Base-by-base conservation (phyloP, 2,113 vertebrate genomes). In the Rynchops niger region DNA sequence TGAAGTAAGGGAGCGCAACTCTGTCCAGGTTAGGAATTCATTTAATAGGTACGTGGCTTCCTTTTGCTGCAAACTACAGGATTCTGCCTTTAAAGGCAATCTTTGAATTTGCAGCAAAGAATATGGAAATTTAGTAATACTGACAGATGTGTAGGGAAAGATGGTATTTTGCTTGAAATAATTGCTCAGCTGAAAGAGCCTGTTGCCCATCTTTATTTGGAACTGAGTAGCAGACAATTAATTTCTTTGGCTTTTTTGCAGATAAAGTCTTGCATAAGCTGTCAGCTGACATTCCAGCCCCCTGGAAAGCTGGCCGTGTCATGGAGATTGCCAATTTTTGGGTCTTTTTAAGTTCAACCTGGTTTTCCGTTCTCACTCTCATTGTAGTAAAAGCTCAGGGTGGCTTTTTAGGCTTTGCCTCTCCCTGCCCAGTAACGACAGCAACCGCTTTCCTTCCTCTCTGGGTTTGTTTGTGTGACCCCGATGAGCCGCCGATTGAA, bases 231-330 rank as follows among this genome's bases (percentile, higher is more conserved):
- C 83, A 90, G 45, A n/a, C 80, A 63, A 40, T 52, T 38, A 29
- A 58, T 88, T 86, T 82, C 49, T 79, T 50, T 79, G 86, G 77
- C 49, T 74, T 72, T 56, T 85, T 16, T 78, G 72, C 77, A 91
- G 86, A 93, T 92, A 23, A 78, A 90, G 61, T 27, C 94, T 97
- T 97, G 91, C 94, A 76, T 89, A 91, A 95, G 56, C 83, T 79
- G 85, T 92, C 95, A 95, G 94, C 86, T 94, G 88, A 86, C 88
- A 36, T 14, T 19, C 1, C 88, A 91, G 63, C 61, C 91, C 89
- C 85, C 77, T 77, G 83, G 78, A 84, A 74, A 30, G 61, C 77
- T 82, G 69, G 2, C 59, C 0, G 0, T 36, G 25, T 65, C 36
- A 8, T 5, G 12, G 23, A 56, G 43, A 14, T 14, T 72, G 83